Base-by-base conservation (phyloP, 1,140 invertebrate genomes). In the Micrasema minimum region DNA sequence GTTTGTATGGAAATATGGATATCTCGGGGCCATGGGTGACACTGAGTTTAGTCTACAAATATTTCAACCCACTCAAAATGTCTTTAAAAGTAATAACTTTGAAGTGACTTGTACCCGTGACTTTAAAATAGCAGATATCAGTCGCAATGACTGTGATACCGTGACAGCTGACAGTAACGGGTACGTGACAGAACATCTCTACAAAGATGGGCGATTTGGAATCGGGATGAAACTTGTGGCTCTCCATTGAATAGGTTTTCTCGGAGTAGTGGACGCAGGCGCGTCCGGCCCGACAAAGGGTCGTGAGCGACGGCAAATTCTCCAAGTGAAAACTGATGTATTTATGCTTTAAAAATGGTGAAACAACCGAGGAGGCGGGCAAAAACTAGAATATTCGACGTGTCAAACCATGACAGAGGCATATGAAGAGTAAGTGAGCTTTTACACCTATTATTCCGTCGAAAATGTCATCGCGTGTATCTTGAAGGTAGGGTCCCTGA, bases 371-470 rank as follows among this genome's bases (percentile, higher is more conserved):
- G 86, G 83, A 88, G 65, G 87, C 87, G 84, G 85, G 86, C 85
- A 84, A 85, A 86, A 86, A 88, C 85, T 90, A 90, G 87, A 84
- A 87, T 85, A 87, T 88, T 88, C 84, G 84, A 86, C 84, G 87
- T 87, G 81, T 88, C 87, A 83, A 89, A 90, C 85, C 66, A 90
- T 90, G 89, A 90, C 88, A 87, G 89, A 90, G 86, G 85, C 86
- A 87, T 88, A 87, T 90, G 89, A 90, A 86, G 89, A 89, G 89
- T 90, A 85, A 90, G 88, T 88, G 61, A 59, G 65, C 74, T 72
- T 72, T 69, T 23, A 26, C 5, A 37, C 18, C 31, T 11, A 50
- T 43, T 51, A 48, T 61, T 46, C 59, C 23, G 23, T 18, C 53
- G 41, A 76, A 80, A 74, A 77, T 80, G 77, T 76, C 75, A 72